Percentiles rank a stretch among this genome's conserved stretches.
These are phyloP conservation scores for Serranochromis macrocephalus DNA, from an alignment of 2,113 vertebrate species.

Conservation along the genomic window DNA sequence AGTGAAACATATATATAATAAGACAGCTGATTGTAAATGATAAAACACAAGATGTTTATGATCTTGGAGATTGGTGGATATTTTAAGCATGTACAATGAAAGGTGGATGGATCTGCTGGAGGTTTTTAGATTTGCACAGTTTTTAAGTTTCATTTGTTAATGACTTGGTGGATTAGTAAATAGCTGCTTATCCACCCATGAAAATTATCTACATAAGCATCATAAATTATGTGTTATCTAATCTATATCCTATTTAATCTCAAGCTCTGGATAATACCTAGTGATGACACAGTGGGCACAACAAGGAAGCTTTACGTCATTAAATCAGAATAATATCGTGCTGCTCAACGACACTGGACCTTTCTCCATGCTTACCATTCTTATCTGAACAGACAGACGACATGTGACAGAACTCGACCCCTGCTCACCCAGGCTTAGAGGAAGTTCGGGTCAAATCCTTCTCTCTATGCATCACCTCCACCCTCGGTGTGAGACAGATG, in stretches of 20 bases:
- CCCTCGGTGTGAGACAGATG: background rate
- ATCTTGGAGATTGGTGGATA: background rate
- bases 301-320: background rate
- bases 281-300: background rate
- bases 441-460: constrained; percentile 11
- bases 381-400: constrained; percentile 31
- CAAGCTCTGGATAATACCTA: background rate
- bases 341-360: background rate
- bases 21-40: background rate
- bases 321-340: background rate
- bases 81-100: background rate
- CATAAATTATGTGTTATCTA: background rate
- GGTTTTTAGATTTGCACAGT: background rate
- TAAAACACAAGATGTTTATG: background rate
- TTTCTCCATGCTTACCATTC: background rate
- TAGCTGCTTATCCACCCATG: background rate
- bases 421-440: background rate
- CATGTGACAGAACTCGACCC: constrained; percentile 24
- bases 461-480: background rate
- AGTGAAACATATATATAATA: background rate
- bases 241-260: background rate
- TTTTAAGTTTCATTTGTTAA: background rate
- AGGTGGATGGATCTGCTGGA: background rate
- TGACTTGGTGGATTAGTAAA: background rate
- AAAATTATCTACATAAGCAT: background rate